Base-by-base conservation (phyloP, 92 coral and sea anemone species). In the Epizoanthus ramosus region DNA sequence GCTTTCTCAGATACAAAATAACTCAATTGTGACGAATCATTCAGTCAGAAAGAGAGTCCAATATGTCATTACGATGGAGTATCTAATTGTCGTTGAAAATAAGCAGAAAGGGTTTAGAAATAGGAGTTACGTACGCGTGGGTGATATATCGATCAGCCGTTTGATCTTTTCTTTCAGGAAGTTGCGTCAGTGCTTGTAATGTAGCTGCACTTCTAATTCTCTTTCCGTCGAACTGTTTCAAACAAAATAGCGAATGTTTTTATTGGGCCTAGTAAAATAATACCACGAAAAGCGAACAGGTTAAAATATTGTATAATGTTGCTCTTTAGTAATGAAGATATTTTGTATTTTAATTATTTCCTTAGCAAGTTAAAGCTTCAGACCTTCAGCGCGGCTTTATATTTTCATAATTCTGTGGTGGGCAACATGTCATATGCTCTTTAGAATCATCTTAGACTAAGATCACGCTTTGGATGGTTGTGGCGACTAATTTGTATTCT, bases 11-110 rank as follows among this genome's bases (percentile, higher is more conserved):
- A 60, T 60, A 41, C 82, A 43, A 63, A 77, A 77, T 77, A 77
- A 77, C 54, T 77, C 82, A 43, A 15, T 60, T 77, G 82, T 77
- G 82, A 77, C 82, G 82, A 57, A 60, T 77, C 82, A 77, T 77
- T 77, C 82, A 77, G 37, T 77, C 56, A 77, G 82, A 77, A 59
- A 77, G 52, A 71, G 37, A 77, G 82, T 60, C 82, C 82, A 77
- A 77, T 77, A 77, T 61, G 82, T 77, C 82, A 77, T 77, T 77
- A 41, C 45, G 56, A 45, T 73, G 59, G 43, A 54, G 79, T 52
- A 61, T 31, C 41, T 76, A 76, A 76, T 77, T 77, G 82, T 58
- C 54, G 80, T 61, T 77, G 82, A 77, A 77, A 61, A 57, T 77
- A 63, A 77, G 71, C 82, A 77, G 82, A 61, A 23, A 41, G 70